A percentile compares a stretch with the other conserved stretches of the same genome.
These are phyloP conservation scores for Chaetophractus vellerosus DNA, from an alignment of 2,797 vertebrate species.

Conservation along the genomic window DNA sequence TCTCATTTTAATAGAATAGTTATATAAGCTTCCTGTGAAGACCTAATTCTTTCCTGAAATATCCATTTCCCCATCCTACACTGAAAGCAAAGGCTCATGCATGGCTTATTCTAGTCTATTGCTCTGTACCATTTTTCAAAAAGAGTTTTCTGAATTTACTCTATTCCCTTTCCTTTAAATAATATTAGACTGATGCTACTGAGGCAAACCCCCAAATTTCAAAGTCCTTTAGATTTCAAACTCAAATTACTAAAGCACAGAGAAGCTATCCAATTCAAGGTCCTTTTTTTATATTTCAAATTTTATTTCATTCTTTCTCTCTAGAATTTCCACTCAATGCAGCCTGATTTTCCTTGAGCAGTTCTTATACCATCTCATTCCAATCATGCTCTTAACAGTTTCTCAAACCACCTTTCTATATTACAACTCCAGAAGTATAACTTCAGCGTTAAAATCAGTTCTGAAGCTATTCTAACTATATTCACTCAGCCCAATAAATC, in stretches of 20 bases:
- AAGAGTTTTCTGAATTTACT: background rate
- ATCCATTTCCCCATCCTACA: background rate
- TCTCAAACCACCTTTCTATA: conserved; percentile 49
- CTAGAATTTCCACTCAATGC: conserved; percentile 65
- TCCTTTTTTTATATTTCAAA: conserved; percentile 54
- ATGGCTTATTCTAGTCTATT: background rate
- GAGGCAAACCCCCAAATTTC: conserved; percentile 39
- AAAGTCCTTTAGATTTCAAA: conserved; percentile 61
- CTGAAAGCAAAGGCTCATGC: background rate
- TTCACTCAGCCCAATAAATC: conserved; percentile 67
- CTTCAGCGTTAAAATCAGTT: conserved; percentile 63
- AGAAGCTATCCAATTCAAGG: background rate
- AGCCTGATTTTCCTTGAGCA: conserved; percentile 79
- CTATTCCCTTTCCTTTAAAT: conserved; percentile 34
- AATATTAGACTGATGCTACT: background rate
- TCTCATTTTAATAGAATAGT: conserved; percentile 16
- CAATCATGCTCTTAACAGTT: conserved; percentile 73
- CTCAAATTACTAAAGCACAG: background rate
- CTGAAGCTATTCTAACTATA: conserved; percentile 36
- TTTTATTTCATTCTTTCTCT: conserved; percentile 73
- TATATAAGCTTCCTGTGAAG: background rate
- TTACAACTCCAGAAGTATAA: conserved; percentile 43
- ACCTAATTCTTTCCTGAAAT: background rate
- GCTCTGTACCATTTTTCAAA: background rate
- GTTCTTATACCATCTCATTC: conserved; percentile 62